Percentiles rank a stretch among this genome's conserved stretches.
Evolutionary conservation across 2,888 invertebrate genomes (phyloP).

Genomic region (Empis stercorea): DNA sequence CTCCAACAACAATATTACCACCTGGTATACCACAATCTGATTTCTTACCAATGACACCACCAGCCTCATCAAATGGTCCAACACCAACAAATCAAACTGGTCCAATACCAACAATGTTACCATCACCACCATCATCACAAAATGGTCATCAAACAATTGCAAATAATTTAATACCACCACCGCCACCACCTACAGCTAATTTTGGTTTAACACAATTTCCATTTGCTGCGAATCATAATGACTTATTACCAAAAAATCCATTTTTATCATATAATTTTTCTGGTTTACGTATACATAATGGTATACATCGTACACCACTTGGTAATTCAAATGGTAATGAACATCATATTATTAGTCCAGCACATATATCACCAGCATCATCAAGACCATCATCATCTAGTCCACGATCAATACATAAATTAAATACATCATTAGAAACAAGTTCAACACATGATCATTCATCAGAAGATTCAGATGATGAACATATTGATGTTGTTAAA

Average conservation of each 20-base stretch:
- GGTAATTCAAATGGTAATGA: constrained; percentile 21
- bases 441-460: constrained; percentile 45
- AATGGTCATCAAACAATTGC: constrained; percentile 1
- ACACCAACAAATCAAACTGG: constrained; percentile 36
- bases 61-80: constrained; percentile 15
- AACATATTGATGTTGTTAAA: constrained; percentile 61
- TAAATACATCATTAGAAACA: constrained; percentile 46
- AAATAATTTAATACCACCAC: constrained; percentile 40
- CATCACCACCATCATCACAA: constrained; percentile 40
- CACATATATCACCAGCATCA: constrained; percentile 33
- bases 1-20: constrained; percentile 16
- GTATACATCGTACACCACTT: constrained; percentile 5
- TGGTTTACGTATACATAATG: constrained; percentile 25
- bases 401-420: constrained; percentile 21
- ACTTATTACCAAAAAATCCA: constrained; percentile 42
- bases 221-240: constrained; percentile 38
- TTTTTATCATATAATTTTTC: constrained; percentile 46
- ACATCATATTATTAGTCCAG: constrained; percentile 10
- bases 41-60: constrained; percentile 6
- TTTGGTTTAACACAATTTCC: constrained; percentile 42
- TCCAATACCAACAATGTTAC: constrained; percentile 30
- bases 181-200: constrained; percentile 29
- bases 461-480: constrained; percentile 54
- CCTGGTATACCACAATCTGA: constrained; percentile 10
- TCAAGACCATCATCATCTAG: constrained; percentile 32